Evolutionary conservation across 2,888 invertebrate genomes (phyloP).

Genomic region (Macaria notata): DNA sequence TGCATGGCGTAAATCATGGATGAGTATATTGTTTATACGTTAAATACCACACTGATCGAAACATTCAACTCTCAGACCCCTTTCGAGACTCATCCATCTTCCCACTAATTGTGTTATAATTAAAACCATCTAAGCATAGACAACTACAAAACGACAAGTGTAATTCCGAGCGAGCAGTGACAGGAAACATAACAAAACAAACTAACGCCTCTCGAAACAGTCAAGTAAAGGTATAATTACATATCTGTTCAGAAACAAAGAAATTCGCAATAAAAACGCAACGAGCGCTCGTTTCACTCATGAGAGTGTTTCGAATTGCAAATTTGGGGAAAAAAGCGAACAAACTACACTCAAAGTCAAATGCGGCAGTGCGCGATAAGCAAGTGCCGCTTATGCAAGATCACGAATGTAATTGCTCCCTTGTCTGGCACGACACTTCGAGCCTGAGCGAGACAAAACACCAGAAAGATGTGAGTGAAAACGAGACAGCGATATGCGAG

Average conservation of each 20-base stretch:
- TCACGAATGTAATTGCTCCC: slow-evolving; percentile 84
- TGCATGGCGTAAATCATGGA: no score
- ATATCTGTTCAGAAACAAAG: slow-evolving; percentile 31
- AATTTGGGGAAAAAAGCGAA: slow-evolving; percentile 76
- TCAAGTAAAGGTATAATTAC: slow-evolving; percentile 28
- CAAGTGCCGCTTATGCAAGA: slow-evolving; percentile 83
- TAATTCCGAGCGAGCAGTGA: slow-evolving; percentile 25
- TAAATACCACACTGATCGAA: slow-evolving; percentile 36
- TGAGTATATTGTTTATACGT: neutral
- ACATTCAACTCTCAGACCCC: slow-evolving; percentile 49
- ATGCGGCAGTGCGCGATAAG: slow-evolving; percentile 79
- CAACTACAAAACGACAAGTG: slow-evolving; percentile 35
- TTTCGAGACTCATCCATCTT: slow-evolving; percentile 55
- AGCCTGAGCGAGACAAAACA: slow-evolving; percentile 68
- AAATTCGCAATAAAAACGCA: slow-evolving; percentile 43
- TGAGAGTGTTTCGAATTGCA: slow-evolving; percentile 76
- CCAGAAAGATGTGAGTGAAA: slow-evolving; percentile 45
- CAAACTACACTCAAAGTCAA: slow-evolving; percentile 77
- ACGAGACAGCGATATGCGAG: slow-evolving; percentile 54
- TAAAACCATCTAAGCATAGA: slow-evolving; percentile 56
- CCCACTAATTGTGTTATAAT: slow-evolving; percentile 64
- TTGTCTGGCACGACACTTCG: slow-evolving; percentile 81
- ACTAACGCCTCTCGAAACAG: slow-evolving; percentile 26
- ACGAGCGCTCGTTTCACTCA: slow-evolving; percentile 59
- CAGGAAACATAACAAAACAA: slow-evolving; percentile 15